A percentile compares a stretch with the other conserved stretches of the same genome.
These are phyloP conservation scores for Raja brachyura DNA, from an alignment of 2,113 vertebrate species.

Conservation along the genomic window DNA sequence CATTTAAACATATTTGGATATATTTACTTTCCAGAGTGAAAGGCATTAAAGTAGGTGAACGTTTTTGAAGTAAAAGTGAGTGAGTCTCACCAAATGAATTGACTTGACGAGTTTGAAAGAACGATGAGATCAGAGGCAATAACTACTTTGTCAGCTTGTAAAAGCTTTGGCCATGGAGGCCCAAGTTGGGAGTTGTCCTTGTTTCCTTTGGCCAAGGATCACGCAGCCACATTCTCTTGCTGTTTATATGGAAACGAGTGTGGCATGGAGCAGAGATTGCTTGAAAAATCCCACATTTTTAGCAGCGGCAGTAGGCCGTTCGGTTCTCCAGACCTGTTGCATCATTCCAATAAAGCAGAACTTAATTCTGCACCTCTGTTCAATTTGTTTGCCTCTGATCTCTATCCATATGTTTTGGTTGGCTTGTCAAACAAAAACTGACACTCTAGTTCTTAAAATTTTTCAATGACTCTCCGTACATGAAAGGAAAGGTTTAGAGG, in stretches of 20 bases:
- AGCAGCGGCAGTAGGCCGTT: not conserved
- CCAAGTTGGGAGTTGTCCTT: not conserved
- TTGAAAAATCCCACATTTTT: not conserved
- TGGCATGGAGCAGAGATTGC: not conserved
- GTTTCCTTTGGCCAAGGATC: not conserved
- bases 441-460: not conserved
- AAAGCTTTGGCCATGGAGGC: constrained; percentile 3
- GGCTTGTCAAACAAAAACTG: not conserved
- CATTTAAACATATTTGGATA: not conserved
- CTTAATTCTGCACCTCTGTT: not conserved
- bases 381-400: not conserved
- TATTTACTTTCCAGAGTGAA: not conserved
- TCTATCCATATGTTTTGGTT: not conserved
- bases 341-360: not conserved
- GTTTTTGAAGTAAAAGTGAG: not conserved
- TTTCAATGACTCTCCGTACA: not conserved
- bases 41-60: not conserved
- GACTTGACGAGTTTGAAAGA: not conserved
- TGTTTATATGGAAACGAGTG: not conserved
- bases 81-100: not conserved
- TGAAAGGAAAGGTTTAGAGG: too few species aligned
- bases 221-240: not conserved
- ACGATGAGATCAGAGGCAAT: not conserved
- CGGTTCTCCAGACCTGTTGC: not conserved
- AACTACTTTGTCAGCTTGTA: not conserved